Evolutionary conservation across 2,113 vertebrate genomes (phyloP), one percentile per base, ranked within the genome.

Genomic region (Chiloscyllium plagiosum): DNA sequence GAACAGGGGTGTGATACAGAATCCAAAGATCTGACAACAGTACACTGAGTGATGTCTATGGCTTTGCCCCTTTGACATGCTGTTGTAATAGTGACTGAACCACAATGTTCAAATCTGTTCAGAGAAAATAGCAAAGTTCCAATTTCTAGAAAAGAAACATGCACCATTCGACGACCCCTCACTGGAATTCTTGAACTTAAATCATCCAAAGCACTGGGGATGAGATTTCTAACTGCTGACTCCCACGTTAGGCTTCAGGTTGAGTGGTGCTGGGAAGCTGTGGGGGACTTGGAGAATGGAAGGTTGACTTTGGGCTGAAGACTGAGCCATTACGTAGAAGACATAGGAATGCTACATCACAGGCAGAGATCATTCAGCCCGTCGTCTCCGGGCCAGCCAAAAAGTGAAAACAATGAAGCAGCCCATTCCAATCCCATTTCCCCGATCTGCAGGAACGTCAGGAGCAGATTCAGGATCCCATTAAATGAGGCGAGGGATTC

Each of bases 1-100:
- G 15, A 92, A 65, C 87, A 56, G 65, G 26, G 87, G 65, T 92
- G 13, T 19, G 29, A n/a, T 61, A 65, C 52, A 65, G 29, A 65
- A 13, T 92, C 87, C 87, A 92, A 92, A 29, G 87, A 92, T 61
- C 87, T 92, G 87, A 65, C 87, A 90, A 65, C 29, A 29, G 56
- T 61, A 5, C 3, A 7, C 3, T 92, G 56, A 92, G 52, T 65
- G 33, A 65, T 92, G 56, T 61, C 4, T 10, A 20, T 56, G 26
- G 29, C 15, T 92, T 65, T 92, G 87, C 29, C n/a, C 87, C 29
- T 92, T 92, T 92, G 87, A 92, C 87, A 61, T 65, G 61, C 15
- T n/a, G 87, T 92, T 92, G 87, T 65, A 65, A 90, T 90, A 92
- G 4, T n/a, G 56, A n/a, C 56, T n/a, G 13, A 92, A n/a, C 56